These are phyloP conservation scores for Temnopleurus reevesii DNA, from an alignment of 53 echinoderm and acorn worm species.

Conservation along the genomic window DNA sequence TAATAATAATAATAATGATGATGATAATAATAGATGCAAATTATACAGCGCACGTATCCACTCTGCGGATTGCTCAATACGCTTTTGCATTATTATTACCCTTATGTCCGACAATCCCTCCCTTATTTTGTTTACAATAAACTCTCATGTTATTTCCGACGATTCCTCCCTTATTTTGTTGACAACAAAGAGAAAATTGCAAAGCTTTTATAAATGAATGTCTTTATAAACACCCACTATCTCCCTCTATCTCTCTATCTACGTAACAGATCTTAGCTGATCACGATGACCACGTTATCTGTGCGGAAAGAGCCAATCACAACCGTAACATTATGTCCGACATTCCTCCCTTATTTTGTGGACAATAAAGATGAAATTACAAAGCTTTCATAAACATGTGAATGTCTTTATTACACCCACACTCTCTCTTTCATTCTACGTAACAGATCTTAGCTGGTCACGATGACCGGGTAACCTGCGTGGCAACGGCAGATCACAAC, in stretches of 20 bases:
- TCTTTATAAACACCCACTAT: too few species aligned
- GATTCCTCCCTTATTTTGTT: not conserved
- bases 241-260: too few species aligned
- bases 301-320: not conserved
- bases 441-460: constrained; percentile 88
- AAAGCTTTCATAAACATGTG: not conserved
- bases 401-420: not conserved
- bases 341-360: not conserved
- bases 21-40: too few species aligned
- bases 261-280: too few species aligned
- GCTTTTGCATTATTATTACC: too few species aligned
- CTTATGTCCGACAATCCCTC: too few species aligned
- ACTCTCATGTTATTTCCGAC: not conserved
- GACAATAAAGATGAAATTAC: not conserved
- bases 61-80: too few species aligned
- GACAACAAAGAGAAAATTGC: too few species aligned
- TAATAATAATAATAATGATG: too few species aligned
- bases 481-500: constrained; percentile 93
- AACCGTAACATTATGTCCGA: not conserved
- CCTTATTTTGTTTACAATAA: too few species aligned
- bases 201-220: too few species aligned
- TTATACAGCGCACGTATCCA: too few species aligned
- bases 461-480: constrained; percentile 87
- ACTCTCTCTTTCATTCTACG: not conserved
- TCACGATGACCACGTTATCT: not conserved